A percentile compares a stretch with the other conserved stretches of the same genome.
These are phyloP conservation scores for Charaxes varanes DNA, from an alignment of 1,140 invertebrate species.

Conservation along the genomic window DNA sequence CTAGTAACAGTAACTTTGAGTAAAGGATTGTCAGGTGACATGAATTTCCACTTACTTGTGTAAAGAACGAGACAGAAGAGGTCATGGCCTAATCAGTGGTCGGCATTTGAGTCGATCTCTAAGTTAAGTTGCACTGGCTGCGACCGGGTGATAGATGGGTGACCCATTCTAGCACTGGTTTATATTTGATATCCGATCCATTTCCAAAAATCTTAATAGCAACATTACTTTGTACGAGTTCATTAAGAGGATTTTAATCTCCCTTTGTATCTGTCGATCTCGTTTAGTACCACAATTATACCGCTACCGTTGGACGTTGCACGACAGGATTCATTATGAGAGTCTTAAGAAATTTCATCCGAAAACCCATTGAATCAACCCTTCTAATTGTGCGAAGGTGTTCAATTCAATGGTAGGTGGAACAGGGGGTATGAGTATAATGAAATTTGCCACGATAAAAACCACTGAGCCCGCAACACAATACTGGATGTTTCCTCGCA, in stretches of 20 bases:
- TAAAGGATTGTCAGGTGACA: no score
- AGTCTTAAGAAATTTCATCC: conserved; percentile 72
- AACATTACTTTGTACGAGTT: conserved; percentile 47
- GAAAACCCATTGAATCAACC: conserved; percentile 68
- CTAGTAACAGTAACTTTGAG: no score
- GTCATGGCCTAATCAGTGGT: no score
- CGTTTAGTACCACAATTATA: conserved; percentile 64
- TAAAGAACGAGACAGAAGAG: conserved; percentile 10
- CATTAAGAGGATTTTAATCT: conserved; percentile 67
- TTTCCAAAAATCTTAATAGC: conserved; percentile 8
- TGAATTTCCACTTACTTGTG: no score
- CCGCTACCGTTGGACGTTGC: conserved; percentile 65
- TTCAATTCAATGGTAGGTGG: conserved; percentile 67
- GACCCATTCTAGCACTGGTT: no score
- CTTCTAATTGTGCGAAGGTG: conserved; percentile 69
- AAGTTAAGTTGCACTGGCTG: no score
- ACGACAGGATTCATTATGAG: conserved; percentile 65
- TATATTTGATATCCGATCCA: conserved; percentile 21
- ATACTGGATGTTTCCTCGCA: conserved; percentile 68
- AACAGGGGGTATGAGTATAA: conserved; percentile 65
- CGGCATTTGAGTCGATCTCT: no score
- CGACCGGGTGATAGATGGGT: no score
- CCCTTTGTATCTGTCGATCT: conserved; percentile 64
- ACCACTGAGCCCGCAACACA: conserved; percentile 67
- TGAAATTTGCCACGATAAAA: conserved; percentile 69